These are phyloP conservation scores for Pungitius pungitius DNA, from an alignment of 2,113 vertebrate species.

Conservation along the genomic window DNA sequence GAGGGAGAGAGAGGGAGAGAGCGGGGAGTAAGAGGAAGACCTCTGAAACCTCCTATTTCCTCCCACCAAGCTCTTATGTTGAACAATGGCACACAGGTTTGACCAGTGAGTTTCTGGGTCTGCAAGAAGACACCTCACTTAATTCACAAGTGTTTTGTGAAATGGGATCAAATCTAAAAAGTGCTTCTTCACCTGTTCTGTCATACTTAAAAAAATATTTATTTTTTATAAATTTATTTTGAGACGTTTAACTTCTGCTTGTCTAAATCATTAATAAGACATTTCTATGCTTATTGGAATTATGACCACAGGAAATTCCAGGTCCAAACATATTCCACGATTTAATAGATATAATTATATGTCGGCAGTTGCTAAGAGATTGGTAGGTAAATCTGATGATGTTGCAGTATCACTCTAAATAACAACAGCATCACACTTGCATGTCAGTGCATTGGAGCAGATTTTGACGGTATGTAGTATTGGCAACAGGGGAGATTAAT, in stretches of 20 bases:
- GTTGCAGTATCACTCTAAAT: not conserved
- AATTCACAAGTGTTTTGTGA: not conserved
- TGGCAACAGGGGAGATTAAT: slow-evolving; percentile 1
- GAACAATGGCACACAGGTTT: not conserved
- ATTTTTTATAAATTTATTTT: slow-evolving; percentile 15
- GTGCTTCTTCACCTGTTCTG: not conserved
- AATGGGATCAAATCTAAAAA: slow-evolving; percentile 4
- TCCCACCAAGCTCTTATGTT: not conserved
- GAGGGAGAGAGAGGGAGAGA: not conserved
- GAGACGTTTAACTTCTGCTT: not conserved
- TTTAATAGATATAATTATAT: not conserved
- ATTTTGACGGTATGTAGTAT: not conserved
- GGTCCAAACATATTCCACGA: not conserved
- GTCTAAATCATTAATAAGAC: not conserved
- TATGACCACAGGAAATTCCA: not conserved
- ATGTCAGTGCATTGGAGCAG: not conserved
- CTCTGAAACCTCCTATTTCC: not conserved
- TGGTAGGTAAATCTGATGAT: not conserved
- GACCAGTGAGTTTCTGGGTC: not conserved
- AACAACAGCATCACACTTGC: not conserved
- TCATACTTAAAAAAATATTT: slow-evolving; percentile 1
- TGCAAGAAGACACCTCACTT: not conserved
- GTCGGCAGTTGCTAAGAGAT: not conserved
- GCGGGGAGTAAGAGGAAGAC: not conserved
- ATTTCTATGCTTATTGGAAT: not conserved